Base-by-base conservation (phyloP, 2,113 vertebrate genomes). In the Silurus meridionalis region DNA sequence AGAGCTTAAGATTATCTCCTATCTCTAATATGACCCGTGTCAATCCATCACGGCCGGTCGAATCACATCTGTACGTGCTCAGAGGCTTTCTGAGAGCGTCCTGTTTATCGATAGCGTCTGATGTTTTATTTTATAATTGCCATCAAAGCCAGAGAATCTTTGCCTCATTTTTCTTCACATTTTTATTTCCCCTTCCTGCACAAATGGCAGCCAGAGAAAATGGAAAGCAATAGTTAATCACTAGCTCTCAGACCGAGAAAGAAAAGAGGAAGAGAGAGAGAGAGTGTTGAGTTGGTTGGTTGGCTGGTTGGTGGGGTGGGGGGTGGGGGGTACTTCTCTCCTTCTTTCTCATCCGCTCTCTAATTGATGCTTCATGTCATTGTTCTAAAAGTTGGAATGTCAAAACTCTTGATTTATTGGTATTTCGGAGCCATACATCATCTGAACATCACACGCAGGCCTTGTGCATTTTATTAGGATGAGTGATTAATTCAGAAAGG, bases 391-490 rank as follows among this genome's bases (percentile, higher is more conserved):
- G 89, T 93, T 87, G 89, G 89, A 90, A 92, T 91, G 88, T 91
- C 90, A 89, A 90, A 93, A 90, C 90, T 91, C 88, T 92, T 94
- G 94, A 95, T 94, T 92, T 94, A 94, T 93, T 90, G 84, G 80
- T 89, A 87, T 92, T 94, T 91, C 71, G 57, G 88, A 86, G 91
- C 78, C 83, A 92, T 94, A 91, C 83, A 93, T 95, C 93, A 93
- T 92, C 91, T 90, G 86, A 90, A 93, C 91, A 89, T 93, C 92
- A 92, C 89, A 86, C 90, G 84, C 72, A 4, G 84, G 83, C 85
- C 3, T 25, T 86, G 75, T 82, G 71, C 87, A 92, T 94, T 95
- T 93, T 92, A 94, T 94, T 94, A 94, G 84, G 89, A 89, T 94
- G 93, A 93, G 89, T 90, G 90, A 93, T 94, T 91, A 89, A 93